Evolutionary conservation across 2,113 vertebrate genomes (phyloP).

Genomic region (Boulengeromyrus knoepffleri): DNA sequence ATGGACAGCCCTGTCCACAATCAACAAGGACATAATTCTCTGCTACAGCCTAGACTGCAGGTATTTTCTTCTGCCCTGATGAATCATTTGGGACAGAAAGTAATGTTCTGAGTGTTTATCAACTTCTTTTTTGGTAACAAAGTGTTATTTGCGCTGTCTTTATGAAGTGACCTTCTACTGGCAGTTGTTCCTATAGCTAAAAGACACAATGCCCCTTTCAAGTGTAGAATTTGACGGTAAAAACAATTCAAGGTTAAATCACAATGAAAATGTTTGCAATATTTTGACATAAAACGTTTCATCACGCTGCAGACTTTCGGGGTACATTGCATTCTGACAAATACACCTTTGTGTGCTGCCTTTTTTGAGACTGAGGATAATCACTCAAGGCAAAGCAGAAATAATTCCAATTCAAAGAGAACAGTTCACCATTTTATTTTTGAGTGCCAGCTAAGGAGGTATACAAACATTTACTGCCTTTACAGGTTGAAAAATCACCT

Average conservation of each 20-base stretch:
- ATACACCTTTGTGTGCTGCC: neutral
- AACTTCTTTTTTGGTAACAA: neutral
- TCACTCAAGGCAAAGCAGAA: neutral
- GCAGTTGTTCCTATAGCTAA: neutral
- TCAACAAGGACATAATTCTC: neutral
- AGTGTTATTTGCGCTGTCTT: neutral
- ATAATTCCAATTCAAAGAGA: neutral
- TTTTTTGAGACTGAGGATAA: neutral
- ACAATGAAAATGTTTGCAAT: neutral
- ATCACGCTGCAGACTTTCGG: neutral
- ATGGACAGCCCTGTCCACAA: neutral
- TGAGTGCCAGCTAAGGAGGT: neutral
- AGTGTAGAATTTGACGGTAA: neutral
- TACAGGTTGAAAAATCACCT: neutral
- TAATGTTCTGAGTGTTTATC: slow-evolving; percentile 4
- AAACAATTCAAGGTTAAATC: neutral
- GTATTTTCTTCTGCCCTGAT: neutral
- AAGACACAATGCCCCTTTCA: neutral
- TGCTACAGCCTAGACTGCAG: neutral
- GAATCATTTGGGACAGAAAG: neutral
- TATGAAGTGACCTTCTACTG: neutral
- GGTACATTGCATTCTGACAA: neutral
- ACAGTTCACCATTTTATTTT: neutral
- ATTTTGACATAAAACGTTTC: neutral
- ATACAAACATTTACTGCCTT: neutral